Evolutionary conservation across 2,797 vertebrate species (phyloP).

Genomic region (Micropoecilia bifurca): DNA sequence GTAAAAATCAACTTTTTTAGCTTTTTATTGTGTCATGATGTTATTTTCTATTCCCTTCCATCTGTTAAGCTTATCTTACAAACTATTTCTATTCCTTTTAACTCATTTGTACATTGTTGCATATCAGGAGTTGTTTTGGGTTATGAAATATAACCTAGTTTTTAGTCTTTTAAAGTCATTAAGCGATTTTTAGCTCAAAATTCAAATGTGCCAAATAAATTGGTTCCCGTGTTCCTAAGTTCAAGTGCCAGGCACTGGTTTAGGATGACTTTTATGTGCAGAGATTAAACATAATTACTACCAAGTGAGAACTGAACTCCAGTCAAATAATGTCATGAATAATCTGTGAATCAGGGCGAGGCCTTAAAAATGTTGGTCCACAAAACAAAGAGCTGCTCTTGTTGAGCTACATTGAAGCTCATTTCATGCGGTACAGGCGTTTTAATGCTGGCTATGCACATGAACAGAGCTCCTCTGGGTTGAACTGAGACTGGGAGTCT

Average conservation of each 20-base stretch:
- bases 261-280: conserved; percentile 47
- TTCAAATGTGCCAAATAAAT: conserved; percentile 25
- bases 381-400: conserved; percentile 37
- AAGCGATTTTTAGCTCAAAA: conserved; percentile 25
- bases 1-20: too few species aligned
- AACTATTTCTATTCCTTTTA: conserved; percentile 1
- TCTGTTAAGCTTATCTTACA: too few species aligned
- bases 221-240: conserved; percentile 21
- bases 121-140: conserved; percentile 18
- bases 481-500: conserved; percentile 65
- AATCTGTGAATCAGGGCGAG: conserved; percentile 25
- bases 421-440: conserved; percentile 24
- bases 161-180: conserved; percentile 3
- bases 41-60: too few species aligned
- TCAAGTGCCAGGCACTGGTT: conserved; percentile 40
- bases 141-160: conserved; percentile 14
- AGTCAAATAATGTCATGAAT: conserved; percentile 40
- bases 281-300: conserved; percentile 68
- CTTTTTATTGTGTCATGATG: too few species aligned
- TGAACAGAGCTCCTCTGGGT: conserved; percentile 50
- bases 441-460: conserved; percentile 18
- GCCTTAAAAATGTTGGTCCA: neutral
- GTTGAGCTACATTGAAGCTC: conserved; percentile 16
- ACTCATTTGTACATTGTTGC: conserved; percentile 13
- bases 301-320: conserved; percentile 43